phyloP scores from a whole-genome alignment of 2,113 vertebrate genomes.

The Puffinus mauretanicus region DNA sequence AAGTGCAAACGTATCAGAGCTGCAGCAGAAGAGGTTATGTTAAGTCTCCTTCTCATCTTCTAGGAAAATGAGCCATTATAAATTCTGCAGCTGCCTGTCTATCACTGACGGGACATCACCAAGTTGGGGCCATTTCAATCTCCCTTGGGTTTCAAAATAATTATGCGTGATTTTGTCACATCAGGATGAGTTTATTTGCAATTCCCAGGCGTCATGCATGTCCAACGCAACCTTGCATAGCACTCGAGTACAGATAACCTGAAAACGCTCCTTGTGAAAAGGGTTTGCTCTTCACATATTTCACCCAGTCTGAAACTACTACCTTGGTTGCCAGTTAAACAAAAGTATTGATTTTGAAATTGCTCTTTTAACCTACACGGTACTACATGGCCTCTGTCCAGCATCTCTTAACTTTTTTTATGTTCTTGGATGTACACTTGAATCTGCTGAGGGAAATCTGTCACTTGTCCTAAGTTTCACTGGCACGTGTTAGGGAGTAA shows the following conservation, averaged over 20 bases:
- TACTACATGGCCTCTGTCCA: conserved; percentile 39
- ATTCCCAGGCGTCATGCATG: conserved; percentile 13
- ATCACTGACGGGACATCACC: conserved; percentile 30
- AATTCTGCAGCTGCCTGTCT: conserved; percentile 52
- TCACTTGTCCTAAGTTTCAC: conserved; percentile 16
- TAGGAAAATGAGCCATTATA: conserved; percentile 39
- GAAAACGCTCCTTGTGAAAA: conserved; percentile 6
- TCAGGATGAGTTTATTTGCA: conserved; percentile 65
- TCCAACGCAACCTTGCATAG: neutral
- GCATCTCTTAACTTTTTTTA: conserved; percentile 47
- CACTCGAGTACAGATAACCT: neutral
- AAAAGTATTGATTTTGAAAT: conserved; percentile 72
- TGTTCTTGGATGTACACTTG: conserved; percentile 21
- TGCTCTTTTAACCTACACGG: conserved; percentile 69
- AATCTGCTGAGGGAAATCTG: conserved; percentile 45
- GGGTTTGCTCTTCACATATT: conserved; percentile 34
- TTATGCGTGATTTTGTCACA: conserved; percentile 60
- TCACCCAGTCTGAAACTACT: conserved; percentile 27
- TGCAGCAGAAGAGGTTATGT: conserved; percentile 23
- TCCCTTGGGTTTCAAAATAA: conserved; percentile 50
- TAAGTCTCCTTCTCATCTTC: conserved; percentile 22
- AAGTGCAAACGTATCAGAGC: neutral
- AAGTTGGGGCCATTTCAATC: conserved; percentile 40
- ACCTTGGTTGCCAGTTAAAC: conserved; percentile 52
- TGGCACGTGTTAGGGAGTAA: neutral